Conservation (phyloP, 2,797 vertebrate genomes). For the Rhodeus uyekii region DNA sequence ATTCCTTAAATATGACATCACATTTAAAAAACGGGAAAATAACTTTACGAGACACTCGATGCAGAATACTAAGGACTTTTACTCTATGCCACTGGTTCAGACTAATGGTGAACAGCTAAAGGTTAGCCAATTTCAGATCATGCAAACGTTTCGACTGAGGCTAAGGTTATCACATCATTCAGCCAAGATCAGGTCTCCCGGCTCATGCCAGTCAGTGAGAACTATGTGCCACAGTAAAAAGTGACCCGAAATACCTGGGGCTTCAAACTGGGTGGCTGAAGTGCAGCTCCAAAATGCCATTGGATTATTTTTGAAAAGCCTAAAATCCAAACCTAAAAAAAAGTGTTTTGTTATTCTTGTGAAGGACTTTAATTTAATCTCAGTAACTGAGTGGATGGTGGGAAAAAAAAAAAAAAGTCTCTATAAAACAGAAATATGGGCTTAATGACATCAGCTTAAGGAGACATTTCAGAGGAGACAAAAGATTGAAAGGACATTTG, state of each 20-base stretch:
- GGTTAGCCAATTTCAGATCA: conserved; percentile 56
- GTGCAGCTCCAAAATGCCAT: conserved; percentile 98
- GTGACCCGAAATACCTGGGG: conserved; percentile 86
- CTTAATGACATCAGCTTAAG: background rate
- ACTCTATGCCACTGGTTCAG: background rate
- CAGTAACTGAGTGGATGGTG: background rate
- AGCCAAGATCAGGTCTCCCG: conserved; percentile 76
- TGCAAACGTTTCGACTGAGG: conserved; percentile 68
- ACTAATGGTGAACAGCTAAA: background rate
- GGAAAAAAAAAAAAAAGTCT: too few relatives aligned
- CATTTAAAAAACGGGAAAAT: conserved; percentile 55
- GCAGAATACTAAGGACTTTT: background rate
- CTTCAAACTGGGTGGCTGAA: conserved; percentile 86
- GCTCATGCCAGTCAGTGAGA: conserved; percentile 67
- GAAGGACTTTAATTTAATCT: background rate
- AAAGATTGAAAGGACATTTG: background rate
- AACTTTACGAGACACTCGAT: background rate
- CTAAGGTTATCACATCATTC: conserved; percentile 70
- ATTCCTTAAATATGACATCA: conserved; percentile 58
- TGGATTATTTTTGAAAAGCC: conserved; percentile 99
- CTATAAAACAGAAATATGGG: background rate
- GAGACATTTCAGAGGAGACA: background rate
- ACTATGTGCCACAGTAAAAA: conserved; percentile 72
- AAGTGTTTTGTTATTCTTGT: background rate
- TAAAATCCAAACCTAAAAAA: conserved; percentile 91